Conservation (phyloP, 53 echinoderm and acorn worm species). For the Henricia sp. region DNA sequence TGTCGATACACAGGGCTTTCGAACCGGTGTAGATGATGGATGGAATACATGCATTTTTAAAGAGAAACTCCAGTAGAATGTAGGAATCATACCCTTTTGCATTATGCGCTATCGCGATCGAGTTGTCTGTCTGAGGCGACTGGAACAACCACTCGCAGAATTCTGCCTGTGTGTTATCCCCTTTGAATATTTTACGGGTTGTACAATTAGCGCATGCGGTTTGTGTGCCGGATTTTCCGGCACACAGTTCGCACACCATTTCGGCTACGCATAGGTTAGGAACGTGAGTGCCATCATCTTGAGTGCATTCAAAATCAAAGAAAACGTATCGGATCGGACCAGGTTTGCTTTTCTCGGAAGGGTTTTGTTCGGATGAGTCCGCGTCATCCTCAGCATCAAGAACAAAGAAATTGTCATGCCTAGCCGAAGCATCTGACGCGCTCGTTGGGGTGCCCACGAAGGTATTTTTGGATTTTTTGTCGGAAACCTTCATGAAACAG, state of each 20-base stretch:
- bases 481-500: slow-evolving; percentile 9
- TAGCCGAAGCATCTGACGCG: too few species aligned
- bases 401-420: neutral
- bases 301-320: slow-evolving; percentile 45
- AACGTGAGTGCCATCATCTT: slow-evolving; percentile 15
- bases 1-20: slow-evolving; percentile 1
- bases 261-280: slow-evolving; percentile 37
- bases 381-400: too few species aligned
- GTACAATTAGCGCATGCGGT: too few species aligned
- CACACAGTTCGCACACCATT: slow-evolving; percentile 8
- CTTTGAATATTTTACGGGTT: too few species aligned
- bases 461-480: neutral
- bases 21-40: slow-evolving; percentile 27
- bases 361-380: neutral
- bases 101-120: slow-evolving; percentile 14
- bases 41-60: neutral
- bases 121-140: neutral
- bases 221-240: neutral
- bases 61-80: neutral
- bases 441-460: too few species aligned
- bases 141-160: slow-evolving; percentile 37
- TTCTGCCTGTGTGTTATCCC: neutral
- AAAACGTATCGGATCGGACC: neutral
- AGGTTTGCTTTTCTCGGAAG: neutral
- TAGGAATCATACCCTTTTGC: slow-evolving; percentile 1